Evolutionary conservation across 2,888 invertebrate genomes (phyloP).

Genomic region (Acrobasis repandana): DNA sequence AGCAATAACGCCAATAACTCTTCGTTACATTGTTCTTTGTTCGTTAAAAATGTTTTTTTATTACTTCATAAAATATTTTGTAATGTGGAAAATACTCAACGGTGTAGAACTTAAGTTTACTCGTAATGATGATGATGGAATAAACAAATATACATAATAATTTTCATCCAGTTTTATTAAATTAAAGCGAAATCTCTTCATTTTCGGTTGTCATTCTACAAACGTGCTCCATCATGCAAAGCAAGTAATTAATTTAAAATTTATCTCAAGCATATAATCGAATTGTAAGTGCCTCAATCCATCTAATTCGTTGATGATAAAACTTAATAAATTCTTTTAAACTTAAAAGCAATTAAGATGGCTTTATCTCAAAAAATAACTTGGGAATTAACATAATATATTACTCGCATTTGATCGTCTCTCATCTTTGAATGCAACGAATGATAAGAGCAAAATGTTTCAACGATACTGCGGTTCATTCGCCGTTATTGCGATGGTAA

Average conservation of each 20-base stretch:
- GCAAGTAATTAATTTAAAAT: slow-evolving; percentile 5
- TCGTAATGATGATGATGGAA: too few relatives aligned
- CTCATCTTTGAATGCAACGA: slow-evolving; percentile 7
- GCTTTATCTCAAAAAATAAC: neutral
- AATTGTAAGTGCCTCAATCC: slow-evolving; percentile 12
- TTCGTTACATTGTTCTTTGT: too few relatives aligned
- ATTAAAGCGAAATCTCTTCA: neutral
- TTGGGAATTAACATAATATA: slow-evolving; percentile 10
- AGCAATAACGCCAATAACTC: too few relatives aligned
- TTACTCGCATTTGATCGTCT: slow-evolving; percentile 8
- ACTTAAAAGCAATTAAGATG: slow-evolving; percentile 16
- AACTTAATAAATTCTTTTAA: slow-evolving; percentile 15
- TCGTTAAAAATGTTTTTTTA: too few relatives aligned
- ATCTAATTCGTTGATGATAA: slow-evolving; percentile 16
- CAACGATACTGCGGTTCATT: neutral
- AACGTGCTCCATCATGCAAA: neutral
- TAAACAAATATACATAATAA: too few relatives aligned
- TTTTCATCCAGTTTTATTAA: neutral
- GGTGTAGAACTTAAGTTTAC: too few relatives aligned
- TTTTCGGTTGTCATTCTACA: neutral
- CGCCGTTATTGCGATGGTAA: neutral
- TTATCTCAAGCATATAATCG: slow-evolving; percentile 15
- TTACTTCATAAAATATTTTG: too few relatives aligned
- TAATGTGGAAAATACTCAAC: too few relatives aligned
- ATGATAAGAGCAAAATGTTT: slow-evolving; percentile 12